Base-by-base conservation (phyloP, 2,888 invertebrate species). In the Morpho helenor region DNA sequence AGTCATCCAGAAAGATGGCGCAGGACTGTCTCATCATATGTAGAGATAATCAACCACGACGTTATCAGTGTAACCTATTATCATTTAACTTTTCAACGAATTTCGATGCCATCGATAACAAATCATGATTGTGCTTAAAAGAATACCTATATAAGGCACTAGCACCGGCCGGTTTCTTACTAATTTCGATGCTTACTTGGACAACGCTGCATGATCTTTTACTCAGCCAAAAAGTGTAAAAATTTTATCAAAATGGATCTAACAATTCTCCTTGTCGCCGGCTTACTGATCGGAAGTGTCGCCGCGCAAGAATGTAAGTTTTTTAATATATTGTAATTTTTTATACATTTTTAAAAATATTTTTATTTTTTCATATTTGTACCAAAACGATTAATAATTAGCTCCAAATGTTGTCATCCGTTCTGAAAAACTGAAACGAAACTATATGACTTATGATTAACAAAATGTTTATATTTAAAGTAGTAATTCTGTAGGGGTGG, bases 91-190 rank as follows among this genome's bases (percentile, higher is more conserved):
- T 80, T 86, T 83, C 80, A 69, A 66, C 79, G 86, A 83, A 87
- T 86, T 86, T 87, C 79, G 79, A 84, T 86, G 85, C 40, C 68
- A 60, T 49, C 66, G 87, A 87, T 87, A 85, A 87, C 80, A 80
- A 80, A 79, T 48, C 60, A 57, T 66, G 60, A 56, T 66, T 69
- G 73, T 22, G 72, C 66, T 69, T 66, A 68, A 71, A 64, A 67
- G 65, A 68, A 69, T 68, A 67, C 67, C 75, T 77, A 78, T 72
- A 74, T 76, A 72, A 68, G 69, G 70, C 67, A n/a, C 66, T 60
- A 70, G 76, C 70, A 72, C 65, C 67, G 64, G 54, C 16, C 48
- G 68, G 60, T 49, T 56, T 72, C 71, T 79, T 79, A 72, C 69
- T 78, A 60, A 78, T 75, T 62, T 65, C 58, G 22, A 46, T 40